Percentiles rank a stretch among this genome's conserved stretches.
phyloP scores from a whole-genome alignment of 2,797 vertebrate genomes.

The Epinephelus malabaricus region DNA sequence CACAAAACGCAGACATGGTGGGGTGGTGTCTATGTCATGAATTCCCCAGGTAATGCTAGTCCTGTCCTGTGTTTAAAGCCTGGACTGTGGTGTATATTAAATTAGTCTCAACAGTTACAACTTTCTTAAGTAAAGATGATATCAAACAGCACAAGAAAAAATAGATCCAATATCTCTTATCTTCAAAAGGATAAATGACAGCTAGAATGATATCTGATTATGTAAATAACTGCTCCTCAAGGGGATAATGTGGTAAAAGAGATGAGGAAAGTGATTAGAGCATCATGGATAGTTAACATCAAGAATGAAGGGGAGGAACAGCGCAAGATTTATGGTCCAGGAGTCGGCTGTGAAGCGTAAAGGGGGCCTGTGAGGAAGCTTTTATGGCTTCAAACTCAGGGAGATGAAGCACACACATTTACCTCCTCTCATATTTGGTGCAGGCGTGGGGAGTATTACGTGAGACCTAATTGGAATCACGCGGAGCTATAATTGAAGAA shows the following conservation, averaged over 20 bases:
- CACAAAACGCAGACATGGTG: too few species aligned
- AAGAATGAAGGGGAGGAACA: slow-evolving; percentile 63
- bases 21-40: too few species aligned
- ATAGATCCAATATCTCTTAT: slow-evolving; percentile 43
- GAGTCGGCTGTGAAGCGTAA: slow-evolving; percentile 57
- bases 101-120: slow-evolving; percentile 9
- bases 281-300: slow-evolving; percentile 74
- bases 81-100: neutral
- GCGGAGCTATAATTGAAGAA: slow-evolving; percentile 67
- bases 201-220: slow-evolving; percentile 73
- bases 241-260: slow-evolving; percentile 61
- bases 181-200: slow-evolving; percentile 62
- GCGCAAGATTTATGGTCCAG: slow-evolving; percentile 64
- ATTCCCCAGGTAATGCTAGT: too few species aligned
- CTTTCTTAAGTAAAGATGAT: slow-evolving; percentile 22
- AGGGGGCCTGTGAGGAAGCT: slow-evolving; percentile 62
- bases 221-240: slow-evolving; percentile 75
- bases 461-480: slow-evolving; percentile 68
- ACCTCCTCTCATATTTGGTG: slow-evolving; percentile 55
- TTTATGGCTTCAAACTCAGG: slow-evolving; percentile 60
- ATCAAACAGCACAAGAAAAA: slow-evolving; percentile 25
- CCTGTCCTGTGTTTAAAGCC: neutral
- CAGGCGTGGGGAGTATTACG: slow-evolving; percentile 54
- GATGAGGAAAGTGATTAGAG: slow-evolving; percentile 71
- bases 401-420: slow-evolving; percentile 56